phyloP scores from a whole-genome alignment of 2,888 invertebrate species.

The Capitulum mitella region DNA sequence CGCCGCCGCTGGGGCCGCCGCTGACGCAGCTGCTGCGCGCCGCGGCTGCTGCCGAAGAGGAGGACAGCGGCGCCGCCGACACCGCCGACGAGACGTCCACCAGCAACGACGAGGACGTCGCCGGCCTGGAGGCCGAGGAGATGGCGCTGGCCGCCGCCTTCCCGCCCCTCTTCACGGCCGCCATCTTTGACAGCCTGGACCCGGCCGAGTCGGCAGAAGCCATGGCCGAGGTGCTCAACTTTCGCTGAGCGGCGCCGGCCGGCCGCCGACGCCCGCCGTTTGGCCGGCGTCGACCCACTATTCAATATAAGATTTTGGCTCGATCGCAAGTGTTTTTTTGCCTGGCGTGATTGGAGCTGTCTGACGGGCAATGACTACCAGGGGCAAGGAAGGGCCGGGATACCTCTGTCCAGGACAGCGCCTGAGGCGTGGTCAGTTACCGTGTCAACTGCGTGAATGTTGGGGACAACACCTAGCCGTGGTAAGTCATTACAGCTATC shows the following conservation, averaged over 20 bases:
- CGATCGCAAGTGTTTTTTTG: no score
- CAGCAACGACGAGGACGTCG: background rate
- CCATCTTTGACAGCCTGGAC: constrained; percentile 4
- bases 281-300: no score
- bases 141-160: background rate
- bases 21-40: background rate
- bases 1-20: background rate
- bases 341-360: no score
- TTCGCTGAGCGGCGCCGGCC: background rate
- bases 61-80: background rate
- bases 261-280: no score
- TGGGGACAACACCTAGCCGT: no score
- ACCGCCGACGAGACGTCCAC: constrained; percentile 13
- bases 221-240: background rate
- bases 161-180: background rate
- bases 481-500: no score
- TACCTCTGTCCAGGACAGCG: no score
- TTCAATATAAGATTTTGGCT: no score
- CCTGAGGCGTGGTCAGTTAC: no score
- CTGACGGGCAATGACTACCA: no score
- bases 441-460: no score
- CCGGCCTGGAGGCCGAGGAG: background rate
- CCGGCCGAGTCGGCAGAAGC: background rate
- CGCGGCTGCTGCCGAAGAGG: background rate
- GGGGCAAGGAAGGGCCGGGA: no score